Evolutionary conservation across 2,797 vertebrate genomes (phyloP), one percentile per base, ranked within the genome.

Genomic region (Discoglossus pictus): DNA sequence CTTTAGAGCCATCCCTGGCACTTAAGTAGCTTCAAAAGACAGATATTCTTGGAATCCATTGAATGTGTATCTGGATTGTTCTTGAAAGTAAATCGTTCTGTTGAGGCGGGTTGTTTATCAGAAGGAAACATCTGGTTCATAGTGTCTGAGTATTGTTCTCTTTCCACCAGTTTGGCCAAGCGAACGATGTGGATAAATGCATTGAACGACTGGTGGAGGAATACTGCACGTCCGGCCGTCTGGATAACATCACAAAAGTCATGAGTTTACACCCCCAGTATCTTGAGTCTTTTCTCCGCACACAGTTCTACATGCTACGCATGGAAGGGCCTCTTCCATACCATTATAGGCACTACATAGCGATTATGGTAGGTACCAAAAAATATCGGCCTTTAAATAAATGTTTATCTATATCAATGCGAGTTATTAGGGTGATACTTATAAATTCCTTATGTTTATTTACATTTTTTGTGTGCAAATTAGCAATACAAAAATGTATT

Each of bases 251-350:
- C 78, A 92, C 88, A 0, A 88, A 89, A 81, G 88, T 93, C 67
- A 93, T 93, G 90, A 88, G 88, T 10, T 80, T 93, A 61, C 91
- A 93, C 9, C 80, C 86, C 1, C 91, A 90, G 17, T 93, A 93
- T 78, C 84, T 93, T 77, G 90, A 92, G 76, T 92, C 91, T 0
- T 93, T 93, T 77, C 77, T 92, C 63, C 82, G 87, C 74, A 91
- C 90, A 73, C 91, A 93, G 79, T 92, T 92, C 77, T 91, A 91
- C 44, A 89, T 93, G 89, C 74, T 92, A 72, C 87, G 90, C 51
- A 90, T 92, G 89, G 91, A 92, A 0, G 91, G 91, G 8, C 90
- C 90, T 34, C 86, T 92, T 55, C 90, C 91, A 61, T 78, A 91
- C 25, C 89, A 91, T 40, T 86, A 89, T 40, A 84, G 91, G 75